These are phyloP conservation scores for Drosophila melanocephala DNA, from an alignment of 2,888 invertebrate species.

Conservation along the genomic window DNA sequence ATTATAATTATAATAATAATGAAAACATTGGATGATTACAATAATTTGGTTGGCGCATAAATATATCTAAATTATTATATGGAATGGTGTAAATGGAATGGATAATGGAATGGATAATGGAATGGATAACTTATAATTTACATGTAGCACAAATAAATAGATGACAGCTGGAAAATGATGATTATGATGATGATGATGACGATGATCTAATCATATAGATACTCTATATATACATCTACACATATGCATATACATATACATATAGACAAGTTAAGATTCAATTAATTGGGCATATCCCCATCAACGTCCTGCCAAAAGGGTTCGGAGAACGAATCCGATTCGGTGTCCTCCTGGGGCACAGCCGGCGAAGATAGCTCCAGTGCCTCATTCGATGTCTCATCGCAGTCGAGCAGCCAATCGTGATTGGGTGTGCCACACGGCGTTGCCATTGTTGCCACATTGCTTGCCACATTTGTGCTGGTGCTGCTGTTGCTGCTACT, in stretches of 20 bases:
- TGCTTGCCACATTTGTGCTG: conserved; percentile 37
- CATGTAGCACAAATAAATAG: neutral
- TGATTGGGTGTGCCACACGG: conserved; percentile 70
- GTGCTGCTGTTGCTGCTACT: conserved; percentile 39
- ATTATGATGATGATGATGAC: neutral
- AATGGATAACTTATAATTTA: neutral
- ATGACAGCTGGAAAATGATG: neutral
- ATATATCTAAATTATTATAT: neutral
- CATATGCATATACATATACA: neutral
- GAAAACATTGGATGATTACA: neutral
- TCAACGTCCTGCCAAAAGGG: conserved; percentile 88
- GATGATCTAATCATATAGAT: neutral
- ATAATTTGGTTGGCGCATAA: conserved; percentile 1
- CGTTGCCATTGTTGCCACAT: conserved; percentile 57
- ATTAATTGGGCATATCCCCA: conserved; percentile 86
- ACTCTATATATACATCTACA: conserved; percentile 4
- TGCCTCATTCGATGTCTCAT: conserved; percentile 82
- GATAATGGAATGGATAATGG: too few species aligned
- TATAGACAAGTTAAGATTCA: neutral
- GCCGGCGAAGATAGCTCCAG: conserved; percentile 84
- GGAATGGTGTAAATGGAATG: conserved; percentile 14
- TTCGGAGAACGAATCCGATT: conserved; percentile 86
- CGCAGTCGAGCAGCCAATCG: conserved; percentile 82
- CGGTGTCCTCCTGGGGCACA: conserved; percentile 82
- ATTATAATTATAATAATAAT: neutral